A percentile compares a stretch with the other conserved stretches of the same genome.
Conservation (phyloP, 2,113 vertebrate species). For the Ceratotherium simum region DNA sequence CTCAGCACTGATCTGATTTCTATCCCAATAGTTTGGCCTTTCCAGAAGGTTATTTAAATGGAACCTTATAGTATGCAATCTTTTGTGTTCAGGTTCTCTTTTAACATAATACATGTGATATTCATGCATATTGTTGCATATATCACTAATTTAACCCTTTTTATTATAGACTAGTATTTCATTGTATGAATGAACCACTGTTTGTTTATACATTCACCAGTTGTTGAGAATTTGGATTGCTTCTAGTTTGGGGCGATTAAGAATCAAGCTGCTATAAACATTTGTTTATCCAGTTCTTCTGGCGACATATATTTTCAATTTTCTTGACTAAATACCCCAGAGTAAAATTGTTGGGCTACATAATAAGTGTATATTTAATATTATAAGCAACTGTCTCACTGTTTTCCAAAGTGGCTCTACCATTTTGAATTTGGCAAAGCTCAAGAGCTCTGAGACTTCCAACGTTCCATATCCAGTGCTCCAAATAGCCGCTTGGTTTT, state of each 20-base stretch:
- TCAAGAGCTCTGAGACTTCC: neutral
- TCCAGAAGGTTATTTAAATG: neutral
- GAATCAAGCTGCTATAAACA: neutral
- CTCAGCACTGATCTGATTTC: neutral
- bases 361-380: neutral
- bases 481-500: neutral
- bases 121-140: neutral
- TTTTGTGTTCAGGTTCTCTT: neutral
- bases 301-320: neutral
- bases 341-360: neutral
- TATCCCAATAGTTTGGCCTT: neutral
- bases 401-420: neutral
- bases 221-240: neutral
- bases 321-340: neutral
- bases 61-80: neutral
- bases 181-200: neutral
- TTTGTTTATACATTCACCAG: neutral
- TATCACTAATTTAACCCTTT: neutral
- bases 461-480: neutral
- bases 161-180: neutral
- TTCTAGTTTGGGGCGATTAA: neutral
- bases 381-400: neutral
- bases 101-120: neutral
- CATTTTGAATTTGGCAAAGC: neutral
- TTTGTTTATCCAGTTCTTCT: neutral